phyloP scores from a whole-genome alignment of 2,797 vertebrate genomes.

The Lithobates pipiens region DNA sequence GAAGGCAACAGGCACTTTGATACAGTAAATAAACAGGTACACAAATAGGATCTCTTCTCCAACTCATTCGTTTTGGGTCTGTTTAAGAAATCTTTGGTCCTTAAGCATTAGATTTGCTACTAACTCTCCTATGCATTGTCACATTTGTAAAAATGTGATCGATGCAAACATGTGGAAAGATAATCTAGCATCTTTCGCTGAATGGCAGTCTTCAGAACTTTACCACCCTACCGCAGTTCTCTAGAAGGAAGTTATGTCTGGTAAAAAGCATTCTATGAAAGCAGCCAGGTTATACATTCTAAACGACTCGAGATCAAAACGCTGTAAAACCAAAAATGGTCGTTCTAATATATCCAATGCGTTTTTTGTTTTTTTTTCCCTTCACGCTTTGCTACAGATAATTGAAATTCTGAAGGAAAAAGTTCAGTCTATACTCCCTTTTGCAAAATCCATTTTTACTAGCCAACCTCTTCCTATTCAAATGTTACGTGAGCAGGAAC shows the following conservation, averaged over 20 bases:
- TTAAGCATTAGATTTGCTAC: constrained; percentile 83
- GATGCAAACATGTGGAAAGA: constrained; percentile 75
- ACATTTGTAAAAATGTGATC: constrained; percentile 74
- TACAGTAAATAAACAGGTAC: constrained; percentile 81
- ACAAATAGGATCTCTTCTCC: constrained; percentile 85
- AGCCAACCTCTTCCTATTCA: constrained; percentile 70
- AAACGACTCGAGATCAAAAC: constrained; percentile 66
- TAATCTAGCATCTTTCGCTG: constrained; percentile 69
- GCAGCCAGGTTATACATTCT: constrained; percentile 75
- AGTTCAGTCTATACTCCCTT: constrained; percentile 66
- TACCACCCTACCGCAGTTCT: constrained; percentile 71
- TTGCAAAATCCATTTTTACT: constrained; percentile 63
- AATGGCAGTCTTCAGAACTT: constrained; percentile 62
- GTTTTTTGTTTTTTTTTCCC: constrained; percentile 64
- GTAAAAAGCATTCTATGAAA: constrained; percentile 69
- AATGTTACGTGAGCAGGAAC: constrained; percentile 78
- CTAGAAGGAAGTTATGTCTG: constrained; percentile 72
- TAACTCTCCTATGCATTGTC: constrained; percentile 72
- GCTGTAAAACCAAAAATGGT: constrained; percentile 70
- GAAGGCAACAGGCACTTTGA: constrained; percentile 96
- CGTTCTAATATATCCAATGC: constrained; percentile 68
- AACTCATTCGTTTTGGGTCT: constrained; percentile 77
- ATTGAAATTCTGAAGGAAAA: constrained; percentile 68
- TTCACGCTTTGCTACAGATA: constrained; percentile 64
- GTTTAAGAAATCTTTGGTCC: constrained; percentile 94